Conservation (phyloP, 2,797 vertebrate genomes). For the Aplochiton taeniatus region DNA sequence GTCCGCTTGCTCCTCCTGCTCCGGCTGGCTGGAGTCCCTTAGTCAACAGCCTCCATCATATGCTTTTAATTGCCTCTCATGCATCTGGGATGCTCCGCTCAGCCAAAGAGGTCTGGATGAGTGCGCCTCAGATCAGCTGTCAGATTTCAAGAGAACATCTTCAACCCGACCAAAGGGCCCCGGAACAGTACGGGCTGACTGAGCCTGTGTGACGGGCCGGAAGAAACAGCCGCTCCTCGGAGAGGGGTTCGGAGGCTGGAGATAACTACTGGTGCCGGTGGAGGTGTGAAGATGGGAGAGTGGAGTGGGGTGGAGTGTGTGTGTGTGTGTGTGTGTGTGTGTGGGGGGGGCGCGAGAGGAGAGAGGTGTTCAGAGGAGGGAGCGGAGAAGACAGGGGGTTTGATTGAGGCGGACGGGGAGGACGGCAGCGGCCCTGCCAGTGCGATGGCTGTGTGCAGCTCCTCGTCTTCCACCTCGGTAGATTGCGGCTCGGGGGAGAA, state of each 20-base stretch:
- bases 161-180: conserved; percentile 33
- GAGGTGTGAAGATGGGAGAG: conserved; percentile 21
- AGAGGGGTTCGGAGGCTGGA: background rate
- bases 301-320: background rate
- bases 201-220: no score
- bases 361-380: background rate
- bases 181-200: background rate
- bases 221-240: no score
- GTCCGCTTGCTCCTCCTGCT: conserved; percentile 39
- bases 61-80: conserved; percentile 39
- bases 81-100: conserved; percentile 39
- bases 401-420: no score
- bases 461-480: no score
- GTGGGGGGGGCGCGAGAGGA: conserved; percentile 17
- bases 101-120: conserved; percentile 40
- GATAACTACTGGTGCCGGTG: background rate
- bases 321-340: background rate
- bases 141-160: conserved; percentile 1
- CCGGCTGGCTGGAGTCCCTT: conserved; percentile 18
- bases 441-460: no score
- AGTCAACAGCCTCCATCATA: background rate
- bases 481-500: no score
- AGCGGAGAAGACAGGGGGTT: background rate
- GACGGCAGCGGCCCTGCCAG: no score
- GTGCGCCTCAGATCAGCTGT: conserved; percentile 52